phyloP scores from a whole-genome alignment of 2,888 invertebrate species.

The Eupithecia insigniata region DNA sequence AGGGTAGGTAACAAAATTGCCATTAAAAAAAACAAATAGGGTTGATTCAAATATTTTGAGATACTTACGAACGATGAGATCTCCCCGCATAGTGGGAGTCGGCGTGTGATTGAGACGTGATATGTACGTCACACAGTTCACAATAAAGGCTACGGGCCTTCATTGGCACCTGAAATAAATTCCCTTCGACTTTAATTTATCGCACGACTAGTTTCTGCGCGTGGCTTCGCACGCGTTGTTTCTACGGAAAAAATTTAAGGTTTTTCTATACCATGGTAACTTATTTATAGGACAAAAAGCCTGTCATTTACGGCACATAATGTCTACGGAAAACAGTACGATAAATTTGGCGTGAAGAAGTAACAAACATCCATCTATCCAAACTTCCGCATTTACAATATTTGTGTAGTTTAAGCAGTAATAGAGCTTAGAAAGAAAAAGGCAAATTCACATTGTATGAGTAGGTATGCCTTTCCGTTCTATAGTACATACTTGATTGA shows the following conservation, averaged over 20 bases:
- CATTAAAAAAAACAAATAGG: no score
- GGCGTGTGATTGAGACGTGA: slow-evolving; percentile 79
- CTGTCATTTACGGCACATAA: neutral
- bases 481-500: neutral
- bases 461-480: no score
- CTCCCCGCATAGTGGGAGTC: slow-evolving; percentile 80
- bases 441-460: no score
- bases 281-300: neutral
- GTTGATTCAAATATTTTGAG: neutral
- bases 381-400: neutral
- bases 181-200: neutral
- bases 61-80: slow-evolving; percentile 73
- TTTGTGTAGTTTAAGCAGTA: no score
- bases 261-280: neutral
- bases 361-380: neutral
- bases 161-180: slow-evolving; percentile 60
- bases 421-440: no score
- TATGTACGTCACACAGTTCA: slow-evolving; percentile 78
- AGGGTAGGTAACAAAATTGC: no score
- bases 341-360: neutral
- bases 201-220: neutral
- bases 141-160: slow-evolving; percentile 74
- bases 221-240: neutral
- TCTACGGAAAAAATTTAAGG: no score
- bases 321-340: no score